Conservation (phyloP, 2,888 invertebrate species). For the Torymus auratus region DNA sequence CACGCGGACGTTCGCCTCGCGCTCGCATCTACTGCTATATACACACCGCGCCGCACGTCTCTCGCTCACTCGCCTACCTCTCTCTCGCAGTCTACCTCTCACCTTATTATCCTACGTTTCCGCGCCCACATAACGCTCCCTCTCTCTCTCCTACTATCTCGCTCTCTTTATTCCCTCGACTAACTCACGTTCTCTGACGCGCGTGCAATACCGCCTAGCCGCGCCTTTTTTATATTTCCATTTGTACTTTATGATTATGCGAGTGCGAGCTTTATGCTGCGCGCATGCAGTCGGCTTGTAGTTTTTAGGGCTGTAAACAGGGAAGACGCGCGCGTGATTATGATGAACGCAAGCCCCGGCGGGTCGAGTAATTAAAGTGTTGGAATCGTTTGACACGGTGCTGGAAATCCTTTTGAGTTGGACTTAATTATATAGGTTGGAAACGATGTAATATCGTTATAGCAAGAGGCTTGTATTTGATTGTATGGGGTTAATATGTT, state of each 20-base stretch:
- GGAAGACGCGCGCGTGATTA: background rate
- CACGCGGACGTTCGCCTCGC: slow-evolving; percentile 49
- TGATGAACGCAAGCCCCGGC: background rate
- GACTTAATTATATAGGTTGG: too few species aligned
- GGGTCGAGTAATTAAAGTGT: too few species aligned
- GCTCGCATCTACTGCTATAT: background rate
- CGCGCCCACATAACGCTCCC: slow-evolving; percentile 61
- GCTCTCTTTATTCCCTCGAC: background rate
- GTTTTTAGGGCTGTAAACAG: background rate
- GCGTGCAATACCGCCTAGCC: background rate
- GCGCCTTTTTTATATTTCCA: slow-evolving; percentile 35
- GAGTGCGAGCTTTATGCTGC: slow-evolving; percentile 3
- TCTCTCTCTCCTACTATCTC: slow-evolving; percentile 6
- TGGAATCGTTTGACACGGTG: too few species aligned
- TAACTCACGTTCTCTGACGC: background rate
- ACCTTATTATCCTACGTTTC: slow-evolving; percentile 67
- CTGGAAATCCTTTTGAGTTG: too few species aligned
- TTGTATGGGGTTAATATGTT: too few species aligned
- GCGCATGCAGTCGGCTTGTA: background rate
- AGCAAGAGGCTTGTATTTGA: too few species aligned
- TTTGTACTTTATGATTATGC: slow-evolving; percentile 30
- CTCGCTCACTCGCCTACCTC: background rate
- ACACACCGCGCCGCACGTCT: slow-evolving; percentile 19
- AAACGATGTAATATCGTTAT: too few species aligned
- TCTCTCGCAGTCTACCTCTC: slow-evolving; percentile 45